phyloP scores from a whole-genome alignment of 2,113 vertebrate genomes.

The Paedocypris sp. region DNA sequence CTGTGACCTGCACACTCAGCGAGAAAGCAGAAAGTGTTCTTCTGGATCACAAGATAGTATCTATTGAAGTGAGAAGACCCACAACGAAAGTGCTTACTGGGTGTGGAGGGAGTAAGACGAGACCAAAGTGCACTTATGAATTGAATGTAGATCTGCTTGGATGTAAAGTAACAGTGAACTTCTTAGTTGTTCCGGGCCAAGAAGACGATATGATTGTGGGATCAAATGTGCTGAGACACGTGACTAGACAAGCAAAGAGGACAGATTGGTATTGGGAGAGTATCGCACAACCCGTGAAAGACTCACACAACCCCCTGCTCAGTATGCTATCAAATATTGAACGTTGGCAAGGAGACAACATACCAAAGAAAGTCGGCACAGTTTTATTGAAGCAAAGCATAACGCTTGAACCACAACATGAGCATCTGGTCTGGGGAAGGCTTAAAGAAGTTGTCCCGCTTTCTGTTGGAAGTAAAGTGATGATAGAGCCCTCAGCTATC shows the following conservation, averaged over 20 bases:
- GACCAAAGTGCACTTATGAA: background rate
- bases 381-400: background rate
- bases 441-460: background rate
- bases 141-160: background rate
- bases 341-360: background rate
- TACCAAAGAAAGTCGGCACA: background rate
- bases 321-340: background rate
- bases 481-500: background rate
- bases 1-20: background rate
- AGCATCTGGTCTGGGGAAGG: background rate
- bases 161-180: background rate
- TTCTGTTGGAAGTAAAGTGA: background rate
- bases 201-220: background rate
- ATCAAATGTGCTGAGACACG: background rate
- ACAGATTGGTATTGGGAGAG: background rate
- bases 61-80: background rate
- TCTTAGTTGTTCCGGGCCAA: background rate
- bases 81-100: background rate
- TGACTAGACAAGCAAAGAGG: background rate
- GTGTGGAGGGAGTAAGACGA: background rate
- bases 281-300: background rate
- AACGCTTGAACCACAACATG: background rate
- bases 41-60: background rate
- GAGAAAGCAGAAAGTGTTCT: background rate
- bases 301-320: background rate